Evolutionary conservation across 1,140 invertebrate genomes (phyloP), one percentile per base, ranked within the genome.

Genomic region (Zaprionus kolodkinae): DNA sequence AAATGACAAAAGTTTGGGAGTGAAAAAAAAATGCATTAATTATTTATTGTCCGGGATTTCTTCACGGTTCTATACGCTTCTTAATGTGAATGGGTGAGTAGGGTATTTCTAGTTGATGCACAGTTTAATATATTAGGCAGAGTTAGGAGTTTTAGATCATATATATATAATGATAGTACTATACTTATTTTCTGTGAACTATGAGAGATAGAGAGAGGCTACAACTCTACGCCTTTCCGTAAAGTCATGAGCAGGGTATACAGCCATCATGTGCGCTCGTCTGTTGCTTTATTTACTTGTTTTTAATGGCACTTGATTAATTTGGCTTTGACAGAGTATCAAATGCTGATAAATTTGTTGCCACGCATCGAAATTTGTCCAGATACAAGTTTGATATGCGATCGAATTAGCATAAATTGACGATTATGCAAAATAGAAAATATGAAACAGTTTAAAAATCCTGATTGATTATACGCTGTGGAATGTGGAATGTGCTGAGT

Each of bases 361-460:
- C 35, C 71, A 62, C 57, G 57, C 45, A 69, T 57, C 52, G 36
- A 50, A 67, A 60, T 61, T 35, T 38, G 25, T 38, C 57, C 15
- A 6, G 30, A 17, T 38, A 64, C 38, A 17, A 43, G 52, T 55
- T 21, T 33, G 36, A 43, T 68, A 43, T 25, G 38, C 40, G 2
- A 56, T 17, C 52, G 38, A 33, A 54, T 50, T 40, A 64, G 30
- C 40, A 50, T 27, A 55, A 64, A 50, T 36, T 45, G 27, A n/a
- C n/a, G 45, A 57, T 73, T 79, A 77, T 87, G 72, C 67, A 76
- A 71, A 71, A 55, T 7, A 27, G n/a, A 52, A 60, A 77, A 68
- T 62, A 72, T 72, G 57, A 68, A 77, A 40, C 63, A 64, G 57
- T 69, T 77, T 64, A 66, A 76, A 66, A 71, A 62, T 17, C 38